Percentiles rank a stretch among this genome's conserved stretches.
phyloP scores from a whole-genome alignment of 2,797 vertebrate species.

The Pitangus sulphuratus region DNA sequence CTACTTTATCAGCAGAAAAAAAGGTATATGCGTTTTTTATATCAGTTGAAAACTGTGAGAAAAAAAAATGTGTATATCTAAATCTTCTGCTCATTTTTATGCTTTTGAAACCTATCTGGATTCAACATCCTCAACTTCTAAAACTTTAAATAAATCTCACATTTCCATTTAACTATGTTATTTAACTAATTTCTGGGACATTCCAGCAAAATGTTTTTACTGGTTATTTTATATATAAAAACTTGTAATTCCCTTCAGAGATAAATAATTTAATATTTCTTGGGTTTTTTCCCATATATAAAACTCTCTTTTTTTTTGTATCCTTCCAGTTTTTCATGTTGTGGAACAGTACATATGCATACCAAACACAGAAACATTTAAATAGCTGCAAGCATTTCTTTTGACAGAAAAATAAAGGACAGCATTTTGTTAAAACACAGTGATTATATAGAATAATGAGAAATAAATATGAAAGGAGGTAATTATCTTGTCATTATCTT shows the following conservation, averaged over 20 bases:
- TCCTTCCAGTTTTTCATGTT: neutral
- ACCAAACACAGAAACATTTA: neutral
- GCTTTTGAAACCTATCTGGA: neutral
- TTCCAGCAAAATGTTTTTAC: neutral
- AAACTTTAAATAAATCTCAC: neutral
- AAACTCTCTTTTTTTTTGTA: neutral
- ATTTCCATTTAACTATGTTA: neutral
- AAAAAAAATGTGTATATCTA: neutral
- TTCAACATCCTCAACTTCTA: neutral
- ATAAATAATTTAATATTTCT: neutral
- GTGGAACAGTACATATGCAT: neutral
- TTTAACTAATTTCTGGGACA: neutral
- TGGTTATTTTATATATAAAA: neutral
- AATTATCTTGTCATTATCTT: conserved; percentile 28
- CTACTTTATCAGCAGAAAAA: neutral
- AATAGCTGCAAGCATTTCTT: neutral
- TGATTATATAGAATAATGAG: neutral
- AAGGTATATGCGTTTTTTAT: neutral
- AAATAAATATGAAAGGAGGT: neutral
- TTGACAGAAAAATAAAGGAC: neutral
- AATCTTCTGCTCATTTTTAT: neutral
- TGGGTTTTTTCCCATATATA: neutral
- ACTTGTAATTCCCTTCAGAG: neutral
- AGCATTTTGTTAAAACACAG: neutral
- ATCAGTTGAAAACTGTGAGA: neutral